Base-by-base conservation (phyloP, 2,888 invertebrate species). In the Drosophila quinaria region DNA sequence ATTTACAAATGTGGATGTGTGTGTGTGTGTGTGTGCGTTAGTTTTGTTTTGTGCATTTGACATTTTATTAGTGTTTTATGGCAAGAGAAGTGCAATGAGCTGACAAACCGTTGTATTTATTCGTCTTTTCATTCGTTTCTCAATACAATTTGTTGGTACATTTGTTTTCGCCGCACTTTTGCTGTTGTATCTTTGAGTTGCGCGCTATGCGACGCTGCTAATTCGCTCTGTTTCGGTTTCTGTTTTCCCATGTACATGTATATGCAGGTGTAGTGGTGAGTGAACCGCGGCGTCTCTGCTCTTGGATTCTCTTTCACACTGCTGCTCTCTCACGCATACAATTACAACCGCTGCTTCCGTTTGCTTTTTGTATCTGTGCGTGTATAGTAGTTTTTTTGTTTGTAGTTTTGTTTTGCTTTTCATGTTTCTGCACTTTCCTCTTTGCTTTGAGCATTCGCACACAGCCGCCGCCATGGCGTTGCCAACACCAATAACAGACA, bases 351-450 rank as follows among this genome's bases (percentile, higher is more conserved):
- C 39, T 74, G 70, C 65, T 79, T 77, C 73, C 68, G 83, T 64
- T 74, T 65, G 56, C 37, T 11, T 51, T 55, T 19, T 42, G 19
- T 19, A 11, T 62, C 33, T 59, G 51, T 68, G 47, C 54, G 63
- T 62, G 44, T 70, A 52, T 77, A 74, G 80, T 70, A 70, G 70
- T 75, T 76, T 81, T 85, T 76, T 81, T 85, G 69, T 80, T 80
- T 84, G 67, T 75, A 79, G 77, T 87, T 87, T 87, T 86, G 83
- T 81, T 87, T 78, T 81, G 81, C 69, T 88, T 85, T 84, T 70
- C 74, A 74, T 77, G 80, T 82, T 87, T 87, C 77, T 71, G 74
- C 29, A 35, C 49, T 51, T 65, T 77, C 15, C 42, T 19, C 75
- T 78, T 76, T 82, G 58, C 59, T 68, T 52, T 69, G 25, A 15